phyloP scores from a whole-genome alignment of 1,140 invertebrate species.

The Lepidurus packardi region DNA sequence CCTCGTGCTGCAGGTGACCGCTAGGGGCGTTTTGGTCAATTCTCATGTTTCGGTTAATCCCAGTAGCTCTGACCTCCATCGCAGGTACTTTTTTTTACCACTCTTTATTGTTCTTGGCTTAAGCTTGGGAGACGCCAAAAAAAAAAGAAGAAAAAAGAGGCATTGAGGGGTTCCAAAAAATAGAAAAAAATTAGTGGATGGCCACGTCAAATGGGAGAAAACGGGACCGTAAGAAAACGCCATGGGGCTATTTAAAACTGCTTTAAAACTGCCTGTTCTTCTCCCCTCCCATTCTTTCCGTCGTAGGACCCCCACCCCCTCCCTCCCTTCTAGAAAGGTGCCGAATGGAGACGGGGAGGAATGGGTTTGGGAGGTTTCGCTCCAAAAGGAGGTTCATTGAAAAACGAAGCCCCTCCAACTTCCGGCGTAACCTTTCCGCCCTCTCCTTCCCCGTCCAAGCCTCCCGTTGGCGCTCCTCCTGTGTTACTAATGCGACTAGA shows the following conservation, averaged over 20 bases:
- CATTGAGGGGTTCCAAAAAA: neutral
- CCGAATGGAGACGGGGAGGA: neutral
- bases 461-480: neutral
- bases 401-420: constrained; percentile 21
- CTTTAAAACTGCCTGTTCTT: neutral
- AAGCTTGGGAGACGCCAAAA: neutral
- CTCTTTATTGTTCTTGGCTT: constrained; percentile 5
- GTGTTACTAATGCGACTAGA: constrained; percentile 4
- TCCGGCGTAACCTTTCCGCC: constrained; percentile 20
- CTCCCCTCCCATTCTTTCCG: neutral
- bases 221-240: constrained; percentile 10
- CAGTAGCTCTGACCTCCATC: constrained; percentile 18
- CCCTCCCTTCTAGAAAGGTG: neutral
- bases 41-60: constrained; percentile 9
- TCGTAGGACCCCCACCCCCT: neutral
- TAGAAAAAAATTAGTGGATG: constrained; percentile 7
- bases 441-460: neutral
- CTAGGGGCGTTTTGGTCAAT: constrained; percentile 10
- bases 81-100: neutral
- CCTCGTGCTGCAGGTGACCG: constrained; percentile 3
- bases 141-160: neutral
- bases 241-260: constrained; percentile 11
- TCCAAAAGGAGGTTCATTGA: constrained; percentile 14
- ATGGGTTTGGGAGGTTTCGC: neutral
- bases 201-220: constrained; percentile 21